Evolutionary conservation across 2,113 vertebrate genomes (phyloP).

Genomic region (Geococcyx californianus): DNA sequence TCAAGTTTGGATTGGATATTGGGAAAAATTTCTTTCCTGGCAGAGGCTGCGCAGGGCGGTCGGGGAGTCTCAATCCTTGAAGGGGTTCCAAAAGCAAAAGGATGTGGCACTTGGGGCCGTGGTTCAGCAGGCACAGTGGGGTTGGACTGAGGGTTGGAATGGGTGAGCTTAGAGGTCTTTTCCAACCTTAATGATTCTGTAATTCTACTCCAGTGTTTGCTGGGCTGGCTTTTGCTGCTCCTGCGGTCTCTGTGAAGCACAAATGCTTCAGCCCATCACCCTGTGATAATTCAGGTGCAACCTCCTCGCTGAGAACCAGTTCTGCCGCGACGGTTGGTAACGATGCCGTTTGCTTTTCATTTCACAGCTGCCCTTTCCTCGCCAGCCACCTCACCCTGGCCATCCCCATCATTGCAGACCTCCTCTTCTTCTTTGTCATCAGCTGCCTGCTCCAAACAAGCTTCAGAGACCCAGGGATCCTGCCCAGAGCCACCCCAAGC

Average conservation of each 20-base stretch:
- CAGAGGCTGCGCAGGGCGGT: too few species aligned
- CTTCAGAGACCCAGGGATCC: constrained; percentile 93
- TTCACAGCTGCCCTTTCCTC: constrained; percentile 90
- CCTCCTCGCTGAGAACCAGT: not conserved
- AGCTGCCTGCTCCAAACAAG: constrained; percentile 91
- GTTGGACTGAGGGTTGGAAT: too few species aligned
- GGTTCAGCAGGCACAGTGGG: too few species aligned
- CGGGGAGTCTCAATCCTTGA: too few species aligned
- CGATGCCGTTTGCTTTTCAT: not conserved
- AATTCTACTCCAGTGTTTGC: too few species aligned
- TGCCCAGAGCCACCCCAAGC: constrained; percentile 91
- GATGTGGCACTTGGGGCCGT: too few species aligned
- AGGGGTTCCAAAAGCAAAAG: too few species aligned
- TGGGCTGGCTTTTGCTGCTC: not conserved
- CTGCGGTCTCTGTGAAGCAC: not conserved
- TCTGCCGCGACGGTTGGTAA: not conserved
- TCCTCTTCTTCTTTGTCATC: constrained; percentile 92
- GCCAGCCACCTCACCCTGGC: constrained; percentile 86
- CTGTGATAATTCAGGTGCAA: accelerated
- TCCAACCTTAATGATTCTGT: too few species aligned
- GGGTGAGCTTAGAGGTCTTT: too few species aligned
- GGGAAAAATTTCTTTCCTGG: too few species aligned
- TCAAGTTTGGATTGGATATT: too few species aligned
- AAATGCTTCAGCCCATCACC: accelerated
- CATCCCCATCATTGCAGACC: constrained; percentile 89